A percentile compares a stretch with the other conserved stretches of the same genome.
These are phyloP conservation scores for Cardiocondyla obscurior DNA, from an alignment of 1,140 invertebrate species.

Conservation along the genomic window DNA sequence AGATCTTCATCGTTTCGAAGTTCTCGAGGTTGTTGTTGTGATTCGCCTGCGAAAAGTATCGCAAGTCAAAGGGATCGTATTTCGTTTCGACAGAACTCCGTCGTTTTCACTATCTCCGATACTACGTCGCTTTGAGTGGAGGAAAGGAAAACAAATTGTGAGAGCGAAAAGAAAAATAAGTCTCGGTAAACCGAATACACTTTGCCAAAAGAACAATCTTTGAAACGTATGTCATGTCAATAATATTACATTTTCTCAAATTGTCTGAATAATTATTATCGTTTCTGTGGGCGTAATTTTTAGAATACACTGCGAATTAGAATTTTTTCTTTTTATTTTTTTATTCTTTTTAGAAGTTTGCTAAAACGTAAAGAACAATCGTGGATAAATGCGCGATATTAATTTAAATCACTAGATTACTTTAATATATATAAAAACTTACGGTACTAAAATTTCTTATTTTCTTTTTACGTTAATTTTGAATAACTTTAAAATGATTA, in stretches of 20 bases:
- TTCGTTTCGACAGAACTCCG: background rate
- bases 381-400: background rate
- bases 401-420: background rate
- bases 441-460: background rate
- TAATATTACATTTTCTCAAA: background rate
- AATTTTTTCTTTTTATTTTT: too few relatives aligned
- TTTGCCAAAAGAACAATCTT: background rate
- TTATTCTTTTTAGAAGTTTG: too few relatives aligned
- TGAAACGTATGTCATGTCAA: background rate
- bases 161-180: background rate
- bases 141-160: background rate
- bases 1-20: slow-evolving; percentile 81
- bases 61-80: background rate
- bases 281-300: background rate
- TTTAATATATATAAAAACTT: background rate
- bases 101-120: background rate
- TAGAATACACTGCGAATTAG: background rate
- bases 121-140: background rate
- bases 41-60: slow-evolving; percentile 68
- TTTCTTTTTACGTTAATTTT: background rate
- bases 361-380: background rate
- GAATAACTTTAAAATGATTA: background rate
- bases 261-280: background rate
- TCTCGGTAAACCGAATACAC: background rate
- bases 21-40: slow-evolving; percentile 77